Evolutionary conservation across 2,797 vertebrate genomes (phyloP).

Genomic region (Rhynchonycteris naso): DNA sequence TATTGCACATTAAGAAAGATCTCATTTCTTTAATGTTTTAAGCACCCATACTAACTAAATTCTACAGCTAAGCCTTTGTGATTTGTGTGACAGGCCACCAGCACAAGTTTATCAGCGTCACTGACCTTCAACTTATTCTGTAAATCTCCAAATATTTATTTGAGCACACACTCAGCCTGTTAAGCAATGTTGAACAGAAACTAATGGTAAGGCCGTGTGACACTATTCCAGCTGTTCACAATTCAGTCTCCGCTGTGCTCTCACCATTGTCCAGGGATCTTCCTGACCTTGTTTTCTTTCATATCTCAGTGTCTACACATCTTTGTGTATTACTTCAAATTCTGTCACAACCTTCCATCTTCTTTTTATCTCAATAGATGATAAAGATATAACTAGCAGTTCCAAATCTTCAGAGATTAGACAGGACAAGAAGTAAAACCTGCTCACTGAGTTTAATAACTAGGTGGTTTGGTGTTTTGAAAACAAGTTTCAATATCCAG

Average conservation of each 20-base stretch:
- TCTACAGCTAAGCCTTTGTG: background rate
- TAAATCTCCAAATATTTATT: background rate
- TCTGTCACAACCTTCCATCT: background rate
- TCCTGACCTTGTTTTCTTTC: background rate
- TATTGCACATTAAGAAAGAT: background rate
- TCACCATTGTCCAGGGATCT: background rate
- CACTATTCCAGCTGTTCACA: background rate
- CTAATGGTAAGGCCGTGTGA: background rate
- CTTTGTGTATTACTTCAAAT: background rate
- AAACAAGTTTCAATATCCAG: background rate
- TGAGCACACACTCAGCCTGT: background rate
- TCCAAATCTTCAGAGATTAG: background rate
- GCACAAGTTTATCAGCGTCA: background rate
- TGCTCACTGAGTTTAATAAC: background rate
- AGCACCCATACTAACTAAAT: background rate
- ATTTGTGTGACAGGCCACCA: background rate
- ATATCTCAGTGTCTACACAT: background rate
- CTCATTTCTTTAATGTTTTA: background rate
- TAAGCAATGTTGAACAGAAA: background rate
- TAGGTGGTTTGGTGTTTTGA: background rate
- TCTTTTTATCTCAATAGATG: background rate
- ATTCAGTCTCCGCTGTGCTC: background rate
- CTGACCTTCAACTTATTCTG: background rate
- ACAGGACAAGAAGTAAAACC: background rate
- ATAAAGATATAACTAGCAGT: background rate